Percentiles rank a stretch among this genome's conserved stretches.
These are phyloP conservation scores for Danio aesculapii DNA, from an alignment of 2,797 vertebrate genomes.

Conservation along the genomic window DNA sequence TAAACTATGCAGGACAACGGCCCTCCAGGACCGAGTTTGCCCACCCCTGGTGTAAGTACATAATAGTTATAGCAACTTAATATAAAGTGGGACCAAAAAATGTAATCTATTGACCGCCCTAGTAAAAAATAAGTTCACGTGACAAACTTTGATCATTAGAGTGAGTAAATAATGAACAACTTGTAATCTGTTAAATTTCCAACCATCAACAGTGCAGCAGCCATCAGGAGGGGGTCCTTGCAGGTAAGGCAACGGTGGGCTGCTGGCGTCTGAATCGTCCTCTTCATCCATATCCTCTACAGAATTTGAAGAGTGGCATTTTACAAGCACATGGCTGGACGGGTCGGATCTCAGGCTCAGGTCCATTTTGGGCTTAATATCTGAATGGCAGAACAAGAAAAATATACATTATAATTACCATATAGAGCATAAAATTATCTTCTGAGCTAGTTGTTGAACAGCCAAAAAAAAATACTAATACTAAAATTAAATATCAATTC, in stretches of 20 bases:
- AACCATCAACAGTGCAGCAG: constrained; percentile 96
- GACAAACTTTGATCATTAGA: too few relatives aligned
- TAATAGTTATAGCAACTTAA: too few relatives aligned
- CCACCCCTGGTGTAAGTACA: too few relatives aligned
- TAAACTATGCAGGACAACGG: too few relatives aligned
- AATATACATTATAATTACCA: too few relatives aligned
- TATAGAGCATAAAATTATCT: too few relatives aligned
- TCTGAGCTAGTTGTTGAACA: too few relatives aligned
- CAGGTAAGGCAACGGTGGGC: constrained; percentile 92
- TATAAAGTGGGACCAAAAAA: too few relatives aligned
- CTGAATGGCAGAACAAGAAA: constrained; percentile 65
- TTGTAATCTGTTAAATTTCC: constrained; percentile 1
- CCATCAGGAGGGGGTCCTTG: constrained; percentile 93
- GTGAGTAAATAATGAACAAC: background rate
- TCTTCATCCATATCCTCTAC: constrained; percentile 92
- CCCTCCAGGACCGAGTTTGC: too few relatives aligned
- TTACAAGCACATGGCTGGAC: constrained; percentile 81
- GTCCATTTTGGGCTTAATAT: constrained; percentile 90
- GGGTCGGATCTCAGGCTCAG: constrained; percentile 83
- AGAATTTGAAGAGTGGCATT: constrained; percentile 84
- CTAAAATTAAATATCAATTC: background rate
- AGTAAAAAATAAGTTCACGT: too few relatives aligned
- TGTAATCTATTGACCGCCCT: too few relatives aligned
- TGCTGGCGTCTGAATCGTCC: constrained; percentile 92
- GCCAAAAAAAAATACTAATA: background rate